Evolutionary conservation across 1,140 invertebrate species (phyloP).

Genomic region (Zaprionus africanus): DNA sequence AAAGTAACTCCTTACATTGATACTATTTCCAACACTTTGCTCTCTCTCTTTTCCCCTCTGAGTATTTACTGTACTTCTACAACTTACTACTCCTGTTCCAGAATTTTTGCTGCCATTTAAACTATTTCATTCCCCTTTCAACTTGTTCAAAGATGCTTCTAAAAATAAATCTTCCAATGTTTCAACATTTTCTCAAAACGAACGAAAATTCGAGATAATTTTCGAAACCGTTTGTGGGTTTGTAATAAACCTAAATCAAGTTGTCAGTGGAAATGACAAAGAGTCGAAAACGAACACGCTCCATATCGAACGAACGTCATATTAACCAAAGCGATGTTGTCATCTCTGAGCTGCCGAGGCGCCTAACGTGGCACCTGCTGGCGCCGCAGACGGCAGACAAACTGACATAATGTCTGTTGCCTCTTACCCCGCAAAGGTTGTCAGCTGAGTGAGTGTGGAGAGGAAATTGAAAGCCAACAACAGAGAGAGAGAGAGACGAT

Average conservation of each 20-base stretch:
- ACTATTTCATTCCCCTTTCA: not conserved
- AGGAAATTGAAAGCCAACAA: not conserved
- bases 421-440: not conserved
- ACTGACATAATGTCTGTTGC: not conserved
- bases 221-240: not conserved
- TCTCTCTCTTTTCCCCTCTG: no score
- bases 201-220: not conserved
- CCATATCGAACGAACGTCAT: slow-evolving; percentile 4
- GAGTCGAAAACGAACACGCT: not conserved
- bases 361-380: not conserved
- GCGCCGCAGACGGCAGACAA: not conserved
- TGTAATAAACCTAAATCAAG: not conserved
- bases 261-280: not conserved
- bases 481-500: not conserved
- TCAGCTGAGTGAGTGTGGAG: not conserved
- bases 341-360: not conserved
- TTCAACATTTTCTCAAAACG: no score
- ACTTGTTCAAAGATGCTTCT: not conserved
- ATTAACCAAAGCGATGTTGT: slow-evolving; percentile 1
- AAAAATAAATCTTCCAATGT: no score
- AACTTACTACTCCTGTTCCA: no score
- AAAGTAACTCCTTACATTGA: no score
- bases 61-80: no score
- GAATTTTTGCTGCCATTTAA: not conserved
- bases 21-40: no score